phyloP scores from a whole-genome alignment of 92 coral and sea anemone genomes.

The Phenganax marumi region DNA sequence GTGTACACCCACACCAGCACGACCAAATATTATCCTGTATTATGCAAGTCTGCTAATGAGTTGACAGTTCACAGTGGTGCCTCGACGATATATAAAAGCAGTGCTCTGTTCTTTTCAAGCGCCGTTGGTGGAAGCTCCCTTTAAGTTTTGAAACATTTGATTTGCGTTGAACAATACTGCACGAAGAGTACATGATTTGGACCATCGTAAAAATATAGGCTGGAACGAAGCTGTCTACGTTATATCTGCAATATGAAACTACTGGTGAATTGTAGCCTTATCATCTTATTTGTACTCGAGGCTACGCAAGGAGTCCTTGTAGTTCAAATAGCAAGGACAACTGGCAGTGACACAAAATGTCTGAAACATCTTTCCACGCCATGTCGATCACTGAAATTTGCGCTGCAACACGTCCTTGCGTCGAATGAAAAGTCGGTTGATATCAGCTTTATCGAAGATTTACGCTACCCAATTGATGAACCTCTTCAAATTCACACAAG shows the following conservation, averaged over 20 bases:
- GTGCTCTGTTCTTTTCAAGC: too few species aligned
- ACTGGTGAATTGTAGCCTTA: background rate
- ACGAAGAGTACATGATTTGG: too few species aligned
- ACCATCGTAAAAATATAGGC: too few species aligned
- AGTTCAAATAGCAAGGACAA: constrained; percentile 53
- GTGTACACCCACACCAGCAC: too few species aligned
- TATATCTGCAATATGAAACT: background rate
- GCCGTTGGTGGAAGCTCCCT: too few species aligned
- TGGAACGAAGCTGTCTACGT: background rate
- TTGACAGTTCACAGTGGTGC: too few species aligned
- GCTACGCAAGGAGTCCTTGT: background rate
- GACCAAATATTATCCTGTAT: too few species aligned
- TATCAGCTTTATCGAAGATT: constrained; percentile 54
- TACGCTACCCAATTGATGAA: constrained; percentile 33
- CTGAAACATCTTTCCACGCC: constrained; percentile 23
- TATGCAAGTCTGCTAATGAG: too few species aligned
- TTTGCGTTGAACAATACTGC: too few species aligned
- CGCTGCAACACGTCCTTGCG: constrained; percentile 46
- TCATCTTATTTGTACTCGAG: background rate
- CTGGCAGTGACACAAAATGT: constrained; percentile 64
- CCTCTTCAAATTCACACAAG: constrained; percentile 38
- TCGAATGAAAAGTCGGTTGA: constrained; percentile 49
- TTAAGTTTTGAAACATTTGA: too few species aligned
- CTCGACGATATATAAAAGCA: too few species aligned
- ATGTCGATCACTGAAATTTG: constrained; percentile 65